A percentile compares a stretch with the other conserved stretches of the same genome.
Conservation (phyloP, 2,113 vertebrate species). For the Indicator maculatus region DNA sequence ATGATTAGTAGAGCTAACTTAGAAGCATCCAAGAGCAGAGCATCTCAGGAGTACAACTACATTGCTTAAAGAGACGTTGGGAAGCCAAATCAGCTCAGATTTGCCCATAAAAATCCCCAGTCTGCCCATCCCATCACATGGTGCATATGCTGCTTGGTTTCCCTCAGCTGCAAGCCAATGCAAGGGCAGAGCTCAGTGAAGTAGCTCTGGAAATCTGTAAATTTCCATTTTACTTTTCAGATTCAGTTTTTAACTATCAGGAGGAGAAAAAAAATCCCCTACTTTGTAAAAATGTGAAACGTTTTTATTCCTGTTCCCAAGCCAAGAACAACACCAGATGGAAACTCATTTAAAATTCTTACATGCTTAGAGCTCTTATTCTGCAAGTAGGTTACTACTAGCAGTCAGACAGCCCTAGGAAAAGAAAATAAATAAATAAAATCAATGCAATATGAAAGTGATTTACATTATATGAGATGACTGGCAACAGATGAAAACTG, state of each 20-base stretch:
- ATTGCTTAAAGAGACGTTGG: not conserved
- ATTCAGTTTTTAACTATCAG: not conserved
- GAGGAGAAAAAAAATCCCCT: not conserved
- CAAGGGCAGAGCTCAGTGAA: not conserved
- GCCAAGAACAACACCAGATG: slow-evolving; percentile 40
- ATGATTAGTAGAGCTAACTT: not conserved
- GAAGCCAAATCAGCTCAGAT: not conserved
- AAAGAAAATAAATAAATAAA: not conserved
- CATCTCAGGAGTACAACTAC: not conserved
- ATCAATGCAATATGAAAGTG: not conserved
- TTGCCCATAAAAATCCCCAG: not conserved
- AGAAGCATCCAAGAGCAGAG: not conserved
- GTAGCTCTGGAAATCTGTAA: not conserved
- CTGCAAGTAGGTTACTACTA: not conserved
- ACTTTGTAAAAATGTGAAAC: not conserved
- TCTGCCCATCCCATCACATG: not conserved
- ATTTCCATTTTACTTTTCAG: not conserved
- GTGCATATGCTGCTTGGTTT: not conserved
- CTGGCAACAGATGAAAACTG: not conserved
- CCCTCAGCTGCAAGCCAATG: accelerated
- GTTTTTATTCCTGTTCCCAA: slow-evolving; percentile 34
- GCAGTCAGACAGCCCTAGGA: not conserved
- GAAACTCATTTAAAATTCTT: slow-evolving; percentile 54
- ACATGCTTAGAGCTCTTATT: not conserved
- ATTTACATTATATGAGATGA: not conserved